Evolutionary conservation across 2,113 vertebrate species (phyloP).

Genomic region (Gavia stellata): DNA sequence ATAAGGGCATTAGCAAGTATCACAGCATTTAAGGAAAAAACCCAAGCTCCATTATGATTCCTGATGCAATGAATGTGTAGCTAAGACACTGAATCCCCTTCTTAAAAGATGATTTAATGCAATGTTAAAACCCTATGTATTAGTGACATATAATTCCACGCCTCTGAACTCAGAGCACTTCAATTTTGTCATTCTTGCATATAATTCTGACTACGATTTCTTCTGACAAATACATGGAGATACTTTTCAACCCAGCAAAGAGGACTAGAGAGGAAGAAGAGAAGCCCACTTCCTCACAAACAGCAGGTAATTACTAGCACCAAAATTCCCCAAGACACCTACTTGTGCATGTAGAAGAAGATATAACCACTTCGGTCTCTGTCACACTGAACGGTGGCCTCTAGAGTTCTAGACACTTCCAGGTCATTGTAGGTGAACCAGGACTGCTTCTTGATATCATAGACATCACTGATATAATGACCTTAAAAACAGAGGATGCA

Average conservation of each 20-base stretch:
- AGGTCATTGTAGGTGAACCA: conserved; percentile 98
- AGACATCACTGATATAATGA: conserved; percentile 98
- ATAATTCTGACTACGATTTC: background rate
- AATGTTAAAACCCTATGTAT: background rate
- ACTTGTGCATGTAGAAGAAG: conserved; percentile 99
- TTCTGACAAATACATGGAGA: background rate
- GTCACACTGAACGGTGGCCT: conserved; percentile 87
- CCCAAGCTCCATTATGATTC: background rate
- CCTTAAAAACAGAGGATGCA: conserved; percentile 68
- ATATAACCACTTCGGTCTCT: conserved; percentile 95
- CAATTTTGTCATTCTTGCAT: background rate
- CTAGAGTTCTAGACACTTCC: conserved; percentile 91
- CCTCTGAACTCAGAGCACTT: background rate
- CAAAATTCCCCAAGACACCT: conserved; percentile 29
- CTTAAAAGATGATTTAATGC: background rate
- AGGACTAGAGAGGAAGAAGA: background rate
- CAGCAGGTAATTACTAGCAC: background rate
- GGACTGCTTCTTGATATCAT: conserved; percentile 94
- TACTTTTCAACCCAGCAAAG: background rate
- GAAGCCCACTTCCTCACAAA: background rate
- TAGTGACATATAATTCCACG: background rate
- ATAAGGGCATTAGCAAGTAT: background rate
- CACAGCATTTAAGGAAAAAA: background rate
- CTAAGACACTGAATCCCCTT: background rate
- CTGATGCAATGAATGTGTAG: background rate